Base-by-base conservation (phyloP, 2,113 vertebrate species). In the Colinus virginianus region DNA sequence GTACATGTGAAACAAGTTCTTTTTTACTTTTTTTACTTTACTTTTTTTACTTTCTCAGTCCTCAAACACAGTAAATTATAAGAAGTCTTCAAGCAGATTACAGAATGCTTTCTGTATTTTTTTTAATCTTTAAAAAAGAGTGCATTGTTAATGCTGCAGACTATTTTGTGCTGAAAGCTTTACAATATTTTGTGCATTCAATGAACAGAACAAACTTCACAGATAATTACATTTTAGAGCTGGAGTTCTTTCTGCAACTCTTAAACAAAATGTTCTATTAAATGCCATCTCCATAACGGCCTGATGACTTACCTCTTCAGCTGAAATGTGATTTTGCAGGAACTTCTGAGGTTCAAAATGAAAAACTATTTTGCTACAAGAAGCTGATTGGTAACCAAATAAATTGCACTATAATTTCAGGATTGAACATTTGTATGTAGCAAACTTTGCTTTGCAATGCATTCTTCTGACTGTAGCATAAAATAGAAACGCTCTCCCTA, bases 191-290 rank as follows among this genome's bases (percentile, higher is more conserved):
- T 49, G 21, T 2, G 0, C 42, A 32, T 48, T 21, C 46, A 91
- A 53, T 40, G 55, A 86, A 88, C 53, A 70, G 59, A 68, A 91
- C 16, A 68, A 80, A 85, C 14, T 66, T 78, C 61, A 59, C 58
- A 70, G 84, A 83, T 80, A 56, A 93, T 83, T 92, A 51, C 66
- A 64, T 49, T 90, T 90, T 93, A 64, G 82, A 87, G n/a, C 26
- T 69, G 84, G 79, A 95, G 58, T 21, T 46, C 26, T 71, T 90
- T 78, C 87, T 75, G 69, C 84, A 81, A 89, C 80, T 84, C 89
- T 82, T 58, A 86, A 91, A 77, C 58, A 72, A 83, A 85, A 10
- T 78, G 10, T 88, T 86, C 85, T 94, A 63, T 90, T 93, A 96
- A 93, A 85, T 75, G 13, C 19, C 46, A 32, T 62, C 64, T 83